Evolutionary conservation across 30 jellyfish, hydroid and myxozoan genomes (phyloP), one percentile per base, ranked within the genome.

Genomic region (Sanderia malayensis): DNA sequence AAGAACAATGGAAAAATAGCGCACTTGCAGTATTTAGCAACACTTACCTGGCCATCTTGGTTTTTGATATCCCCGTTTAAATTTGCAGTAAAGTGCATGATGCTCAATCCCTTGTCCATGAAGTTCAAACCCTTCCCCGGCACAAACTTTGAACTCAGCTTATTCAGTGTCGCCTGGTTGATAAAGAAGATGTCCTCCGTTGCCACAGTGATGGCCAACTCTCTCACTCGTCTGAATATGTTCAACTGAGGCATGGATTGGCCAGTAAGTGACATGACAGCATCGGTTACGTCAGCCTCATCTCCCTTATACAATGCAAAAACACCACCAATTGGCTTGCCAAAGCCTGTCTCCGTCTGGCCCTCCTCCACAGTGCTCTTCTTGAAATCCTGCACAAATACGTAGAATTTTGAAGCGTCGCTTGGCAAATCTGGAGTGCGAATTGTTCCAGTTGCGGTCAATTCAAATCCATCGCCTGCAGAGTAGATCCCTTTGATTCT

Each of bases 381-480:
- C 55, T 41, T 41, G 55, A 41, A 41, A 41, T 41, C 55, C 55
- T 71, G 83, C 23, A 71, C 62, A 30, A 71, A 20, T 6, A 71
- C 72, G 31, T 71, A 71, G 45, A 71, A 33, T 44, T 46, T 55
- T 0, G 58, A 24, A 23, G 83, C 83, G 25, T 71, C 83, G 11
- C 71, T 67, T 1, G 83, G 71, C 19, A 71, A 60, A 0, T 57
- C 55, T 18, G 83, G 83, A 7, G 83, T 72, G 17, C 55, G 17
- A 18, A 71, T 71, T 23, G 21, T 31, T 21, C 83, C 83, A 4
- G 70, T 71, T 21, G 83, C 73, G 20, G 61, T 33, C 30, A 71
- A n/a, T 21, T 71, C 83, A 22, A 71, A 71, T 2, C 83, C 83
- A n/a, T 49, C 83, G n/a, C 83, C 55, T 27, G 83, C 72, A 6